Evolutionary conservation across 2,113 vertebrate species (phyloP).

Genomic region (Sander vitreus): DNA sequence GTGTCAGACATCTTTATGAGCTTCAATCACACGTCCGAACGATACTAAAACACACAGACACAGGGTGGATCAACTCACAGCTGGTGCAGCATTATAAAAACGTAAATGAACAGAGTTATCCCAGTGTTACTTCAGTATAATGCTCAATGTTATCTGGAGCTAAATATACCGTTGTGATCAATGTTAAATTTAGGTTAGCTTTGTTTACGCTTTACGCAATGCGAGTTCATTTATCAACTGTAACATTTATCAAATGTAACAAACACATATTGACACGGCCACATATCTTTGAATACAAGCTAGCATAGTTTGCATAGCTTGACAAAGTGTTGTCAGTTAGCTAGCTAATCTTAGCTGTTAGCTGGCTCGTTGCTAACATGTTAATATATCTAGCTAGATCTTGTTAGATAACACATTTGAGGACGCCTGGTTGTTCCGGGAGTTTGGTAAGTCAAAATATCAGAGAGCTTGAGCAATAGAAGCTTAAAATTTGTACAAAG

Average conservation of each 20-base stretch:
- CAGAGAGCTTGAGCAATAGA: fast-evolving
- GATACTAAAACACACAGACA: background rate
- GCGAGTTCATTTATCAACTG: background rate
- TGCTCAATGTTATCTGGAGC: background rate
- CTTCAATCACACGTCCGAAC: background rate
- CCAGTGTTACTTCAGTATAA: background rate
- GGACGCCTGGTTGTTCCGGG: fast-evolving
- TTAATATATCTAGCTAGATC: background rate
- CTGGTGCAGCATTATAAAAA: fast-evolving
- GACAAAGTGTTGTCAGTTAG: background rate
- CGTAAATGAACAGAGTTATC: background rate
- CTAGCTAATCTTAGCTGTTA: slow-evolving; percentile 12
- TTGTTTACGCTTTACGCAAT: background rate
- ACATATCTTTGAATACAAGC: background rate
- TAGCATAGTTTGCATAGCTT: background rate
- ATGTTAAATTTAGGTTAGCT: background rate
- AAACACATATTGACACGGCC: background rate
- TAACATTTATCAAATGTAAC: too few species aligned
- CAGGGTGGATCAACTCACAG: fast-evolving
- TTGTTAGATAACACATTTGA: background rate
- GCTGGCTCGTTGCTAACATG: slow-evolving; percentile 8
- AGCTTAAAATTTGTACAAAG: fast-evolving
- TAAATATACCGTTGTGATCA: background rate
- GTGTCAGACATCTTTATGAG: slow-evolving; percentile 75
- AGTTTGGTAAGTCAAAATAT: fast-evolving